These are phyloP conservation scores for Chrysolina americana DNA, from an alignment of 2,888 invertebrate genomes.

Conservation along the genomic window DNA sequence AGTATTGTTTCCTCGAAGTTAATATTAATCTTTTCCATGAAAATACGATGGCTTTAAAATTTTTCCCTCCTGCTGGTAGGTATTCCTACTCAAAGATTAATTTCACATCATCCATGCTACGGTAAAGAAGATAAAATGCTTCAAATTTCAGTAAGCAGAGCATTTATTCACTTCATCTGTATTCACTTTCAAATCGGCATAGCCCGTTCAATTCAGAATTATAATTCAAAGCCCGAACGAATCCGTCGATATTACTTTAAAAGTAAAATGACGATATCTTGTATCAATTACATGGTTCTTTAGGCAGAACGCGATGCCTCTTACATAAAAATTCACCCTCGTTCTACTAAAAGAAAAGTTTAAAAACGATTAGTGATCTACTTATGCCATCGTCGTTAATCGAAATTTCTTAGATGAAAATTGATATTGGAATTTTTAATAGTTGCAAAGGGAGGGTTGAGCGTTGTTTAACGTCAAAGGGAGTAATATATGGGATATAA, in stretches of 20 bases:
- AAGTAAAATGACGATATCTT: slow-evolving; percentile 62
- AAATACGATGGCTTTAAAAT: no score
- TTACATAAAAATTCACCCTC: slow-evolving; percentile 68
- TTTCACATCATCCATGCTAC: neutral
- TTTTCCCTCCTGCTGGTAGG: no score
- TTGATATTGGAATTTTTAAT: slow-evolving; percentile 61
- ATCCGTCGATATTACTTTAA: slow-evolving; percentile 57
- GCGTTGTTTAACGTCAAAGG: slow-evolving; percentile 7
- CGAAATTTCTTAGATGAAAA: slow-evolving; percentile 64
- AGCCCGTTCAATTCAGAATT: slow-evolving; percentile 5
- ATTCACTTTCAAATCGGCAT: slow-evolving; percentile 9
- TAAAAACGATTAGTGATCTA: slow-evolving; percentile 67
- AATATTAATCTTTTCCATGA: no score
- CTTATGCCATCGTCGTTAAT: slow-evolving; percentile 66
- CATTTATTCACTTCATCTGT: neutral
- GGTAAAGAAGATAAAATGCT: neutral
- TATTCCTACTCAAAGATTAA: neutral
- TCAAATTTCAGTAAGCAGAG: neutral
- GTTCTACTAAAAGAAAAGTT: slow-evolving; percentile 64
- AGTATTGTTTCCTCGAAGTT: no score
- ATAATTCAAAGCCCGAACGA: slow-evolving; percentile 27
- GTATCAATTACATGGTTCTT: slow-evolving; percentile 66
- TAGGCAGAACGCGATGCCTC: slow-evolving; percentile 60
- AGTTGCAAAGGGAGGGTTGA: slow-evolving; percentile 36
- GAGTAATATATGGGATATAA: slow-evolving; percentile 10